These are phyloP conservation scores for Drosophila picticornis DNA, from an alignment of 2,888 invertebrate species.

Conservation along the genomic window DNA sequence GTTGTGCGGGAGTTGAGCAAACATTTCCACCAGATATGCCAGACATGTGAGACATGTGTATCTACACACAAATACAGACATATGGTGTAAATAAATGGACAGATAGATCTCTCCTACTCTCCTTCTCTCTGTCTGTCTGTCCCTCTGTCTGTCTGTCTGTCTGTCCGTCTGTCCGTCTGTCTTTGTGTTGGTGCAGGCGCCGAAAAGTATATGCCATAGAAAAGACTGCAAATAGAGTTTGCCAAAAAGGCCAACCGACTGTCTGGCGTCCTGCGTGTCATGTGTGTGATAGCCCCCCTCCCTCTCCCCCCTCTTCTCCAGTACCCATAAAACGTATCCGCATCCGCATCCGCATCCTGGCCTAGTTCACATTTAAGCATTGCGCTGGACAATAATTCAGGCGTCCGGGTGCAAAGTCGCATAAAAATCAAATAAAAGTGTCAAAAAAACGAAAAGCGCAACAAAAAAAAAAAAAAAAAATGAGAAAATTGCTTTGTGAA, in stretches of 20 bases:
- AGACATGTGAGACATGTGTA: conserved; percentile 8
- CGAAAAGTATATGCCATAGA: conserved; percentile 40
- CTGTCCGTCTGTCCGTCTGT: conserved; percentile 25
- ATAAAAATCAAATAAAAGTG: conserved; percentile 78
- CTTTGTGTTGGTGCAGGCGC: conserved; percentile 50
- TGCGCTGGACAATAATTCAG: conserved; percentile 73
- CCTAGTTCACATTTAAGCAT: conserved; percentile 75
- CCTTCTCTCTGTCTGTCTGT: too few species aligned
- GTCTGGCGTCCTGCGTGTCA: conserved; percentile 25
- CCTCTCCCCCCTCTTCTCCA: background rate
- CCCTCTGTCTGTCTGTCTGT: conserved; percentile 33
- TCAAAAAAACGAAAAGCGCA: conserved; percentile 33
- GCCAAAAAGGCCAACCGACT: conserved; percentile 65
- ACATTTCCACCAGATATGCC: conserved; percentile 23
- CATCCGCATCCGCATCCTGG: conserved; percentile 58
- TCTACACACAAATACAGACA: background rate
- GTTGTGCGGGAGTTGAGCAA: conserved; percentile 3
- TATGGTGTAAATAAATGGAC: conserved; percentile 11
- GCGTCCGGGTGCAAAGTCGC: conserved; percentile 57
- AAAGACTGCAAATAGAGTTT: conserved; percentile 41
- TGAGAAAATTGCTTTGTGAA: conserved; percentile 40
- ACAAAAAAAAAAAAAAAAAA: conserved; percentile 9
- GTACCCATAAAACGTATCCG: conserved; percentile 35
- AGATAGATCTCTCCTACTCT: too few species aligned
- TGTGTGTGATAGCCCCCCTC: background rate